A percentile compares a stretch with the other conserved stretches of the same genome.
phyloP scores from a whole-genome alignment of 1,140 invertebrate genomes.

The Solenopsis invicta region DNA sequence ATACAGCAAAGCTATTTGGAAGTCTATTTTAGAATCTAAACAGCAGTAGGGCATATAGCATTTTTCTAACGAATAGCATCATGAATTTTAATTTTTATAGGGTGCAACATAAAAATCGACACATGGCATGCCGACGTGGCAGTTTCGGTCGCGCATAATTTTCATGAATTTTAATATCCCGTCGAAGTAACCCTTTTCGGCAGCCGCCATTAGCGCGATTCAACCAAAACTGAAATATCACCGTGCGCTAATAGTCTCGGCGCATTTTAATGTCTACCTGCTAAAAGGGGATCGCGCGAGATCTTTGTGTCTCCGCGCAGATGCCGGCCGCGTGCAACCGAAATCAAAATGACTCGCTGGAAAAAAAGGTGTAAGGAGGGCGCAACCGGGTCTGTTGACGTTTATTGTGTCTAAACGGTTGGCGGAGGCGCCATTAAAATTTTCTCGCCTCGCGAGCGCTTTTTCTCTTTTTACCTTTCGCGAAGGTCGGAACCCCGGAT shows the following conservation, averaged over 20 bases:
- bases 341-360: slow-evolving; percentile 78
- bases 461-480: slow-evolving; percentile 60
- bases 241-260: slow-evolving; percentile 73
- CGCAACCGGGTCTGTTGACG: slow-evolving; percentile 78
- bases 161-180: slow-evolving; percentile 84
- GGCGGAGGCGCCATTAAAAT: slow-evolving; percentile 80
- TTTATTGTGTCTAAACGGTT: slow-evolving; percentile 83
- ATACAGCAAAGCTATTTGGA: background rate
- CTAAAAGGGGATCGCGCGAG: slow-evolving; percentile 54
- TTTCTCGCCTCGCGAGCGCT: slow-evolving; percentile 68
- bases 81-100: slow-evolving; percentile 67
- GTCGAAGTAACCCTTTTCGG: slow-evolving; percentile 74
- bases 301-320: slow-evolving; percentile 71
- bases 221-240: slow-evolving; percentile 80
- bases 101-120: slow-evolving; percentile 38
- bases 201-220: slow-evolving; percentile 67
- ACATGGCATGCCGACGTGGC: slow-evolving; percentile 51
- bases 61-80: slow-evolving; percentile 29
- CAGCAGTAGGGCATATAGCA: background rate
- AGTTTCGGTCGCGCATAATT: slow-evolving; percentile 28
- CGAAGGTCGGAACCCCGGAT: slow-evolving; percentile 53
- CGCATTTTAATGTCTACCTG: slow-evolving; percentile 70
- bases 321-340: slow-evolving; percentile 68
- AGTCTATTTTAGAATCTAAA: slow-evolving; percentile 7
- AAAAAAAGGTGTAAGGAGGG: slow-evolving; percentile 75